A percentile compares a stretch with the other conserved stretches of the same genome.
Evolutionary conservation across 2,888 invertebrate genomes (phyloP).

Genomic region (Ctena decussata): DNA sequence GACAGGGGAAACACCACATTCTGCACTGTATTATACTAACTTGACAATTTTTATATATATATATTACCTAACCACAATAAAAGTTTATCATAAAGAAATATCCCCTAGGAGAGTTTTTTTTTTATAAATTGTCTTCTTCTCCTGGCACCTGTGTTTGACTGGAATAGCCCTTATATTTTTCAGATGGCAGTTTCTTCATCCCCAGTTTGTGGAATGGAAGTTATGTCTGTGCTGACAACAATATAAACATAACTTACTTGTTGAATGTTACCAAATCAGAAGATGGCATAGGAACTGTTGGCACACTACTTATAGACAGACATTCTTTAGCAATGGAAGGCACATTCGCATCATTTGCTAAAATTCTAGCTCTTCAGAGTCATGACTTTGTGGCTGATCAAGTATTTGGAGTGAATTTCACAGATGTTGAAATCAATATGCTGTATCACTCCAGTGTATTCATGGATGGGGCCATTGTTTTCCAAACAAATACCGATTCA

Average conservation of each 20-base stretch:
- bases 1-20: too few species aligned
- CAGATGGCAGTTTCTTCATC: conserved; percentile 43
- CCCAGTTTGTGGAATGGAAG: conserved; percentile 58
- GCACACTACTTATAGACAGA: conserved; percentile 24
- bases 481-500: conserved; percentile 9
- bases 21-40: too few species aligned
- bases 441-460: conserved; percentile 26
- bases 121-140: too few species aligned
- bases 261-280: conserved; percentile 49
- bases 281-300: conserved; percentile 35
- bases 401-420: conserved; percentile 45
- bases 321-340: conserved; percentile 38
- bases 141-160: too few species aligned
- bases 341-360: conserved; percentile 34
- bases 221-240: conserved; percentile 45
- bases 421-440: conserved; percentile 56
- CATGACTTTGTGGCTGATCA: conserved; percentile 21
- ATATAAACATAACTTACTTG: conserved; percentile 21
- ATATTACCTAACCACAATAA: too few species aligned
- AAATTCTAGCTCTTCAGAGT: conserved; percentile 45
- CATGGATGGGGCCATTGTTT: conserved; percentile 53
- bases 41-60: too few species aligned
- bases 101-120: too few species aligned
- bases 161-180: too few species aligned
- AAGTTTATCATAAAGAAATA: too few species aligned